A percentile compares a stretch with the other conserved stretches of the same genome.
Evolutionary conservation across 2,113 vertebrate species (phyloP).

Genomic region (Microtus montanus): DNA sequence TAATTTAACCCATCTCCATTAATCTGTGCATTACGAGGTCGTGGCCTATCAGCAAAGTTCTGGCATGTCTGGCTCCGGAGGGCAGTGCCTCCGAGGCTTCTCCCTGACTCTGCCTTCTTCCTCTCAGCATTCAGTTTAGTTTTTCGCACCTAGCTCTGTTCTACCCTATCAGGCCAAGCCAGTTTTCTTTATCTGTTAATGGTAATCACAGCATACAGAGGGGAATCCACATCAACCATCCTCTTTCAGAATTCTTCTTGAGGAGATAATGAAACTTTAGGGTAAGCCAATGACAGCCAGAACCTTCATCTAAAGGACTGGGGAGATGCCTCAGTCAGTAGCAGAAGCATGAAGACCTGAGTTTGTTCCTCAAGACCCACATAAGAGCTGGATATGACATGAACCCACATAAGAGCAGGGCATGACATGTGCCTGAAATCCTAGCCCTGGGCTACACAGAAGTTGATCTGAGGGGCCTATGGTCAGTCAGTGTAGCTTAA

Average conservation of each 20-base stretch:
- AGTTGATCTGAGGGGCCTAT: not conserved
- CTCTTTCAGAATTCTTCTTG: not conserved
- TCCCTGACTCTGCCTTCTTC: too few relatives aligned
- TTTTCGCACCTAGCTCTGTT: too few relatives aligned
- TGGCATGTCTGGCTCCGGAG: too few relatives aligned
- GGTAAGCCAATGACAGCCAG: not conserved
- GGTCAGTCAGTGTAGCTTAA: not conserved
- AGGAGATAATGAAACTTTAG: slow-evolving; percentile 7
- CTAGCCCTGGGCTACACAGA: not conserved
- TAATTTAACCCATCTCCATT: too few relatives aligned
- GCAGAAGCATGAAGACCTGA: not conserved
- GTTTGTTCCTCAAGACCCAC: not conserved
- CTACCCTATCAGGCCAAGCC: too few relatives aligned
- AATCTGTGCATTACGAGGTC: too few relatives aligned
- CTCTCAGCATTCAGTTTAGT: too few relatives aligned
- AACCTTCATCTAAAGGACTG: not conserved
- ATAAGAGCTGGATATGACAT: not conserved
- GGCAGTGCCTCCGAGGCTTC: too few relatives aligned
- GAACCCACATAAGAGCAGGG: not conserved
- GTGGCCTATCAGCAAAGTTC: too few relatives aligned
- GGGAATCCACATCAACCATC: too few relatives aligned
- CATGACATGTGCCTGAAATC: not conserved
- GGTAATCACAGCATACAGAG: too few relatives aligned
- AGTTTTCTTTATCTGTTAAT: too few relatives aligned
- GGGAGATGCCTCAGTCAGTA: not conserved